Percentiles rank a stretch among this genome's conserved stretches.
These are phyloP conservation scores for Panagrolaimus sp. DNA, from an alignment of 1,140 invertebrate genomes.

Conservation along the genomic window DNA sequence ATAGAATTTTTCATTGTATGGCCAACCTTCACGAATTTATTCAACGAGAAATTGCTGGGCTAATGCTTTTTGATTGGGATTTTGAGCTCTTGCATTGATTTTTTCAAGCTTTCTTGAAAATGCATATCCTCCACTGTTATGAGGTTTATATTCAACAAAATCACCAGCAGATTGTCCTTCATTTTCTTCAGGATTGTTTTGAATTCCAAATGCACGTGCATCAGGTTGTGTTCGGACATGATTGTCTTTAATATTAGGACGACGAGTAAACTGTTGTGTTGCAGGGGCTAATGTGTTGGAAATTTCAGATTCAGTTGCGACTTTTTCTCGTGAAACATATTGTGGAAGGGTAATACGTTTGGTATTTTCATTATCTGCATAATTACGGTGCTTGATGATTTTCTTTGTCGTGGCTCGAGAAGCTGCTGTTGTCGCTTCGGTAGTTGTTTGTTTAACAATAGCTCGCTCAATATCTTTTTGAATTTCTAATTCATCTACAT, in stretches of 20 bases:
- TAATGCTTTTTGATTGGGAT: constrained; percentile 18
- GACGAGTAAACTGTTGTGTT: neutral
- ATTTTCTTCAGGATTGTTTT: neutral
- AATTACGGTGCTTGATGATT: neutral
- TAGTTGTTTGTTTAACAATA: neutral
- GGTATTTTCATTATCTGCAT: constrained; percentile 4
- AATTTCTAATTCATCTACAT: constrained; percentile 14
- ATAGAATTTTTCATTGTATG: constrained; percentile 43
- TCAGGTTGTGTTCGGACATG: neutral
- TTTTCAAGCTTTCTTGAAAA: constrained; percentile 23
- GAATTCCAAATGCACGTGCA: neutral
- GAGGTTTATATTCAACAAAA: constrained; percentile 15
- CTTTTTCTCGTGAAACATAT: neutral
- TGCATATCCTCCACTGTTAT: constrained; percentile 29
- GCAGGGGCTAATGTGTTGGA: neutral
- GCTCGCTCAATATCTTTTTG: constrained; percentile 20
- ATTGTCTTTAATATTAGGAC: constrained; percentile 1
- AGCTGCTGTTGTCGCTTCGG: neutral
- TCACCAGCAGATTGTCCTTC: neutral
- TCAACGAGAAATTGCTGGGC: constrained; percentile 35
- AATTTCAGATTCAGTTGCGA: neutral
- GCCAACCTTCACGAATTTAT: constrained; percentile 45
- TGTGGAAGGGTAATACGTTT: neutral
- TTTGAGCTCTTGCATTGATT: neutral
- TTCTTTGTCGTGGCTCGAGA: neutral